These are phyloP conservation scores for Numenius phaeopus DNA, from an alignment of 2,797 vertebrate species.

Conservation along the genomic window DNA sequence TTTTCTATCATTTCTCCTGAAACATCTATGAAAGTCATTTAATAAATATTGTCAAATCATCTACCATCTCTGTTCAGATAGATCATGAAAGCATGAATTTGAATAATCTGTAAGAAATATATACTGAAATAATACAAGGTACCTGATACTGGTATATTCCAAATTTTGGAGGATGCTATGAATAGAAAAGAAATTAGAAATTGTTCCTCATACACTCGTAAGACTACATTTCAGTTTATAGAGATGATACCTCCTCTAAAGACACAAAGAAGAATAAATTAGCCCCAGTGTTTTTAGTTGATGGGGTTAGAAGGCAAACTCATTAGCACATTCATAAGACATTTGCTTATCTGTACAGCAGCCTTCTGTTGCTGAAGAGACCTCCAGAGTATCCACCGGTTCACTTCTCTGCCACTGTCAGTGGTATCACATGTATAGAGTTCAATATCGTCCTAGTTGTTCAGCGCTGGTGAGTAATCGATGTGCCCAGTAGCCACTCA, in stretches of 20 bases:
- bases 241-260: not conserved
- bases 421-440: not conserved
- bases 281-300: not conserved
- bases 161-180: not conserved
- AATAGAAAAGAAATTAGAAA: not conserved
- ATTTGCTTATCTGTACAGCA: constrained; percentile 37
- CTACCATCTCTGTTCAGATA: not conserved
- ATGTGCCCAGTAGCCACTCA: constrained; percentile 21
- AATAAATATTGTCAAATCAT: not conserved
- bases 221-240: not conserved
- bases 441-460: constrained; percentile 43
- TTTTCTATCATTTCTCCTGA: not conserved
- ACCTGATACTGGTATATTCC: not conserved
- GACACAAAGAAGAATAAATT: constrained; percentile 36
- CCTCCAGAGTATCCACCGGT: constrained; percentile 22
- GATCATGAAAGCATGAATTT: not conserved
- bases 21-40: not conserved
- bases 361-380: constrained; percentile 20
- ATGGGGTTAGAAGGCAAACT: constrained; percentile 37
- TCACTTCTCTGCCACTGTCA: constrained; percentile 12
- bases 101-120: not conserved
- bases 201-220: not conserved
- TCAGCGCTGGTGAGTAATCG: constrained; percentile 58
- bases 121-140: not conserved
- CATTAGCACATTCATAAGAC: constrained; percentile 51